These are phyloP conservation scores for Asbolus verrucosus DNA, from an alignment of 1,140 invertebrate genomes.

Conservation along the genomic window DNA sequence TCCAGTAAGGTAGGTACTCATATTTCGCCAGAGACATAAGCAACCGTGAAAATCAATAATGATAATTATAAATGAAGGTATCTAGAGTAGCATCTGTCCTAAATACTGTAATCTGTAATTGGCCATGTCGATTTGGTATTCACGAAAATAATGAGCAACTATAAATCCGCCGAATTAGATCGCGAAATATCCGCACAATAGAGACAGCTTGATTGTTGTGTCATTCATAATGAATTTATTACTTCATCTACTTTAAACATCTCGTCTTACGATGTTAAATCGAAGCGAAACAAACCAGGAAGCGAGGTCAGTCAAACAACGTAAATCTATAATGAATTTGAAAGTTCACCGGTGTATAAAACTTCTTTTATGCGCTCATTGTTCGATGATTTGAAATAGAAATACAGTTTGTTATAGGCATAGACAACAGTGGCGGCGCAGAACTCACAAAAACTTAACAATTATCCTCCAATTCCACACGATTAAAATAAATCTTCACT, in stretches of 20 bases:
- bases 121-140: conserved; percentile 6
- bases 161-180: conserved; percentile 11
- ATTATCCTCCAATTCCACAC: neutral
- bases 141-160: conserved; percentile 14
- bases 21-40: conserved; percentile 14
- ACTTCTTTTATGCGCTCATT: conserved; percentile 35
- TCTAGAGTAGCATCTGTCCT: conserved; percentile 20
- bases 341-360: conserved; percentile 36
- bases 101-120: conserved; percentile 24
- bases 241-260: conserved; percentile 20
- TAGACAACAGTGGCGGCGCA: conserved; percentile 10
- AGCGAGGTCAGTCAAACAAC: conserved; percentile 33
- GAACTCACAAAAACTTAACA: conserved; percentile 2
- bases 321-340: conserved; percentile 35
- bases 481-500: neutral
- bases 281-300: conserved; percentile 23
- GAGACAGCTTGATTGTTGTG: conserved; percentile 14
- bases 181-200: no score
- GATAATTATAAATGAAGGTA: conserved; percentile 9
- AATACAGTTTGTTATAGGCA: conserved; percentile 7
- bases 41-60: conserved; percentile 19
- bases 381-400: conserved; percentile 16
- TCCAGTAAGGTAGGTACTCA: neutral
- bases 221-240: conserved; percentile 28
- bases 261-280: conserved; percentile 29